Conservation (phyloP, 2,888 invertebrate species). For the Plutella xylostella region DNA sequence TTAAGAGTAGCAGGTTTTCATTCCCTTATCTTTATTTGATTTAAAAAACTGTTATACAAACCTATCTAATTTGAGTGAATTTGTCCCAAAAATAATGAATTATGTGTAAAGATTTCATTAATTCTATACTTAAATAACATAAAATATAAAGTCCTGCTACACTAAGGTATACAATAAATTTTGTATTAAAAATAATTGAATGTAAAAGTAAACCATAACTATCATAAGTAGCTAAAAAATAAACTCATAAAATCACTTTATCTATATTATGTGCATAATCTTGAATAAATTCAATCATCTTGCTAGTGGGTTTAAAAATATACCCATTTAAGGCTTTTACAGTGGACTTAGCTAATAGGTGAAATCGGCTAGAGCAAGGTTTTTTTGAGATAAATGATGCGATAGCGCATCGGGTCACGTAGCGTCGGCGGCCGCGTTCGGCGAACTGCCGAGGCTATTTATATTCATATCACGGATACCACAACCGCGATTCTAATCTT, state of each 20-base stretch:
- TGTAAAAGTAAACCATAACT: background rate
- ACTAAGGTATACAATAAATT: background rate
- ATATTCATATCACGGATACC: no score
- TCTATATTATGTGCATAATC: background rate
- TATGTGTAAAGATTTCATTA: background rate
- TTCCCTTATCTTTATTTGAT: background rate
- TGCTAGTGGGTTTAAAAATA: conserved; percentile 1
- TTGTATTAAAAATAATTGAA: background rate
- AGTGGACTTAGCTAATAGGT: conserved; percentile 5
- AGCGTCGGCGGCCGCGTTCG: no score
- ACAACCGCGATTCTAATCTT: no score
- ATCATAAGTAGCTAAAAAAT: background rate
- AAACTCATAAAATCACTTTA: background rate
- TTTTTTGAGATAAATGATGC: no score
- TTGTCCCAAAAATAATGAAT: background rate
- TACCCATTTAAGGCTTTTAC: conserved; percentile 6
- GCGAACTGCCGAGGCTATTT: no score
- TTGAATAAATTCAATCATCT: no score
- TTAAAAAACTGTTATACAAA: conserved; percentile 5
- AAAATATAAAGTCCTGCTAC: conserved; percentile 1
- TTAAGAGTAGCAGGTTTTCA: conserved; percentile 1
- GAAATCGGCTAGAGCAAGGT: conserved; percentile 3
- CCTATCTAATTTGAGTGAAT: conserved; percentile 4
- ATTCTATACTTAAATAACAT: background rate
- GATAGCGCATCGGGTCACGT: no score